Evolutionary conservation across 2,797 vertebrate genomes (phyloP).

Genomic region (Myotis myotis): DNA sequence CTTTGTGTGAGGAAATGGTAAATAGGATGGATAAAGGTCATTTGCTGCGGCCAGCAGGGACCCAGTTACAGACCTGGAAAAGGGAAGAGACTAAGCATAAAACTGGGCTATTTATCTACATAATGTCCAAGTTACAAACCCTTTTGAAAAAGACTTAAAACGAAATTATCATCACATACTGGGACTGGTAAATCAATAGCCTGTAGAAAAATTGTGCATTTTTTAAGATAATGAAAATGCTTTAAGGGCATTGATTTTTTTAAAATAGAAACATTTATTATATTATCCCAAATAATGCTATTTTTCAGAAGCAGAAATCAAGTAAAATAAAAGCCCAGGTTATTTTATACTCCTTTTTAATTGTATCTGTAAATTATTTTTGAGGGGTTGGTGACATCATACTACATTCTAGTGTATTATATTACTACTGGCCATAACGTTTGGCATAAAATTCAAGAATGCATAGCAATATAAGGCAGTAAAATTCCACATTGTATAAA

Average conservation of each 20-base stretch:
- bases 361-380: constrained; percentile 42
- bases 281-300: constrained; percentile 25
- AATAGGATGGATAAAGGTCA: not conserved
- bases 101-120: not conserved
- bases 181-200: not conserved
- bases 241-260: constrained; percentile 33
- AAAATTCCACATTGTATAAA: constrained; percentile 53
- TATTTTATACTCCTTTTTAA: constrained; percentile 8
- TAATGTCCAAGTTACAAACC: not conserved
- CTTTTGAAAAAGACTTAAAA: constrained; percentile 19
- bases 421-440: constrained; percentile 29
- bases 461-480: not conserved
- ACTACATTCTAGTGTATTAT: constrained; percentile 46
- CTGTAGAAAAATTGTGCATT: not conserved
- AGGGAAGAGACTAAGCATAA: not conserved
- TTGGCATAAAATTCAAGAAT: constrained; percentile 51
- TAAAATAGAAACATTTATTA: not conserved
- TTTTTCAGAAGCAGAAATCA: constrained; percentile 50
- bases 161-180: not conserved
- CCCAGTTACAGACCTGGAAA: not conserved
- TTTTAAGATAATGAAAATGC: not conserved
- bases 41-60: not conserved
- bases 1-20: not conserved
- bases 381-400: not conserved
- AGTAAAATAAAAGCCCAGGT: not conserved